These are phyloP conservation scores for Serilophus lunatus DNA, from an alignment of 2,113 vertebrate species.

Conservation along the genomic window DNA sequence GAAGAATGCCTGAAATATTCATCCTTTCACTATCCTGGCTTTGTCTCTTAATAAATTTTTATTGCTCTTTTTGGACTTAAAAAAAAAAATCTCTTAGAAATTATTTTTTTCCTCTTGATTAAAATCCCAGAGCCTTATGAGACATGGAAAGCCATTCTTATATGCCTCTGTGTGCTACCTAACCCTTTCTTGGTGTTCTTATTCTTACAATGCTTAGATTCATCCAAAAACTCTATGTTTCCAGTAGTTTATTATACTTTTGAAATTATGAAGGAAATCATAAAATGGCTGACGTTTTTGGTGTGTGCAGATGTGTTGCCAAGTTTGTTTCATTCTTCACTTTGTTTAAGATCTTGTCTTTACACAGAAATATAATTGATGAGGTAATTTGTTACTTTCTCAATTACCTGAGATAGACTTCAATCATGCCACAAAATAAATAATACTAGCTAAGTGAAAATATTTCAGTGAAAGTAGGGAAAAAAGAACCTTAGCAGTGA, in stretches of 20 bases:
- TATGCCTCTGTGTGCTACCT: not conserved
- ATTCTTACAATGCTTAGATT: not conserved
- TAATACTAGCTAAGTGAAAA: not conserved
- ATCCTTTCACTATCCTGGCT: not conserved
- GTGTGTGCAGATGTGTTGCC: not conserved
- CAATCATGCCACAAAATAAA: conserved; percentile 18
- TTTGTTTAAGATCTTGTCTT: not conserved
- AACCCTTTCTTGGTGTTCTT: not conserved
- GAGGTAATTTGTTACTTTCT: not conserved
- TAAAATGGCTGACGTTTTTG: not conserved
- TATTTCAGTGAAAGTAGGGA: not conserved
- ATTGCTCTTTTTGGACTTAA: not conserved
- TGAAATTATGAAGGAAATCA: not conserved
- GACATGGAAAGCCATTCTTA: not conserved
- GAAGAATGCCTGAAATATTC: not conserved
- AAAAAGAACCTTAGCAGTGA: not conserved
- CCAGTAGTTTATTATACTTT: not conserved
- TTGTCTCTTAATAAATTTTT: not conserved
- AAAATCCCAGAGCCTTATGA: not conserved
- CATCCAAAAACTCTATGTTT: not conserved
- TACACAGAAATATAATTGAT: not conserved
- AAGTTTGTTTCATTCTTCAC: not conserved
- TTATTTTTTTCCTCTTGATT: not conserved
- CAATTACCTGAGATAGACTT: not conserved
- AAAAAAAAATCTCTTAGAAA: not conserved